phyloP scores from a whole-genome alignment of 2,888 invertebrate species.

The Temnothorax ravouxi region DNA sequence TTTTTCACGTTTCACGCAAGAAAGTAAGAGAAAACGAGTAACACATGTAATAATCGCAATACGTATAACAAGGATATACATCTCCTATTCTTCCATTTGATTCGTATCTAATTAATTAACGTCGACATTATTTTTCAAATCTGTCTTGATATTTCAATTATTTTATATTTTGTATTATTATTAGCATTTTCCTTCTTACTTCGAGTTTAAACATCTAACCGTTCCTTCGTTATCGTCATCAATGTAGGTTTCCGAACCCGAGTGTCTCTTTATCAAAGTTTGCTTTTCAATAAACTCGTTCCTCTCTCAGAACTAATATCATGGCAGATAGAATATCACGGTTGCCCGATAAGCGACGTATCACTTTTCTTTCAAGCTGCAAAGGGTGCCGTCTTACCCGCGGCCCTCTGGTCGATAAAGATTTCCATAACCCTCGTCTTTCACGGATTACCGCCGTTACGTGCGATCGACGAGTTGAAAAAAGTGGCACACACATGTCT shows the following conservation, averaged over 20 bases:
- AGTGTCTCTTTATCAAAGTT: conserved; percentile 59
- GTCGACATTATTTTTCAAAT: not conserved
- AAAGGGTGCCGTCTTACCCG: conserved; percentile 23
- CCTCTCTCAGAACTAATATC: conserved; percentile 52
- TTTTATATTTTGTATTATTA: conserved; percentile 9
- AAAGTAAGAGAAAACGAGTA: conserved; percentile 8
- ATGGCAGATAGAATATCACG: conserved; percentile 64
- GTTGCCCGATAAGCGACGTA: conserved; percentile 61
- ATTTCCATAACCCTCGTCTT: conserved; percentile 58
- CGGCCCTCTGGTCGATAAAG: conserved; percentile 49
- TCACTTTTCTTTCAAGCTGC: conserved; percentile 38
- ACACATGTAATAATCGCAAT: not conserved
- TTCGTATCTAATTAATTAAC: not conserved
- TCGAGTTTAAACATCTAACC: not conserved
- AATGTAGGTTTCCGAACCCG: conserved; percentile 30
- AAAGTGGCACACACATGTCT: conserved; percentile 35
- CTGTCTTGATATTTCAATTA: not conserved
- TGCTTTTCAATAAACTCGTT: conserved; percentile 56
- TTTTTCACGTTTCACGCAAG: not conserved
- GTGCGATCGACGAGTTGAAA: not conserved
- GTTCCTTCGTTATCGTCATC: conserved; percentile 2
- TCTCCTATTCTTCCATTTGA: not conserved
- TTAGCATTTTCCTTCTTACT: conserved; percentile 17
- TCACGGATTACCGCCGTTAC: conserved; percentile 46
- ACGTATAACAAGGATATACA: not conserved